Evolutionary conservation across 2,113 vertebrate species (phyloP).

Genomic region (Thunnus maccoyii): DNA sequence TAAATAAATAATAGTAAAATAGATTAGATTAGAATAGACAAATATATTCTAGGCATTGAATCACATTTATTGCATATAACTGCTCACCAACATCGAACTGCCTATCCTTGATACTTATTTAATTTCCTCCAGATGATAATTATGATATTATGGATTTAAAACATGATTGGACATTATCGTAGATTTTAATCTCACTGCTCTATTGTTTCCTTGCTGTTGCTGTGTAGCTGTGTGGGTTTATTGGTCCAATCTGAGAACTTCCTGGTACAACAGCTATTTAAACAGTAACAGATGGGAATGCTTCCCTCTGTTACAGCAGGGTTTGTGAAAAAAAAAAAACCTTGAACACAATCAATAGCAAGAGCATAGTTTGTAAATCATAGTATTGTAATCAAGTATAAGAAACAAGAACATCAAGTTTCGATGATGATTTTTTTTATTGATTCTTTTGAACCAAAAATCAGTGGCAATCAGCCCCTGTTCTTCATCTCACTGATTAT

Average conservation of each 20-base stretch:
- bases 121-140: constrained; percentile 46
- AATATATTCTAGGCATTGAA: background rate
- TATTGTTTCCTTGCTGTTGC: constrained; percentile 57
- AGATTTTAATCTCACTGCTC: constrained; percentile 56
- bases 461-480: background rate
- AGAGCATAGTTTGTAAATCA: constrained; percentile 1
- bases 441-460: constrained; percentile 1
- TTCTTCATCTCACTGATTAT: constrained; percentile 4
- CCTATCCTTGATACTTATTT: constrained; percentile 17
- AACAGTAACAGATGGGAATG: constrained; percentile 61
- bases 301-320: constrained; percentile 21
- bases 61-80: constrained; percentile 11
- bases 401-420: background rate
- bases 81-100: constrained; percentile 16
- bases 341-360: constrained; percentile 13
- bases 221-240: constrained; percentile 33
- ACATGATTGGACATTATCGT: constrained; percentile 39
- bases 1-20: too few relatives aligned
- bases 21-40: background rate
- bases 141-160: constrained; percentile 18
- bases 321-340: constrained; percentile 21
- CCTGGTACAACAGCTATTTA: constrained; percentile 61
- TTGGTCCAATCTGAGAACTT: constrained; percentile 45
- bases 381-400: background rate
- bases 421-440: background rate